Evolutionary conservation across 2,888 invertebrate species (phyloP).

Genomic region (Aquatica leii): DNA sequence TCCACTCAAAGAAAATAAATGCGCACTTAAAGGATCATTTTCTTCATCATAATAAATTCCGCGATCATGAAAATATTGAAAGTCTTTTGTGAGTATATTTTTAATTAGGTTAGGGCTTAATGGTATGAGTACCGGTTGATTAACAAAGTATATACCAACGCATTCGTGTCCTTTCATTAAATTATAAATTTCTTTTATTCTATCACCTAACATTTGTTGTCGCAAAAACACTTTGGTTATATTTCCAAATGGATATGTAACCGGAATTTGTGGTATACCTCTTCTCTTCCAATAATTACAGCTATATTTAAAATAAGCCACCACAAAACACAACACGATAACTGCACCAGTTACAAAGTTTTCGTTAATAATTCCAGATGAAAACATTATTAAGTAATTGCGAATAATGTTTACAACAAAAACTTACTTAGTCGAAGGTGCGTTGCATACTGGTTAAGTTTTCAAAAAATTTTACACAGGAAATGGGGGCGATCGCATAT

Average conservation of each 20-base stretch:
- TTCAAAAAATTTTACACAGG: too few relatives aligned
- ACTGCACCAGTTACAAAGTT: not conserved
- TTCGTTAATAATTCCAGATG: not conserved
- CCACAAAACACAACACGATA: slow-evolving; percentile 29
- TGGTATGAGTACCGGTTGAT: slow-evolving; percentile 68
- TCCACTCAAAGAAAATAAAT: slow-evolving; percentile 67
- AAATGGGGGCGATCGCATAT: too few relatives aligned
- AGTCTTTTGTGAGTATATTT: slow-evolving; percentile 68
- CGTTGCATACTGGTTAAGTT: slow-evolving; percentile 1
- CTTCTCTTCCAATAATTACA: slow-evolving; percentile 68
- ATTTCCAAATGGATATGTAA: slow-evolving; percentile 71
- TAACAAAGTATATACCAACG: slow-evolving; percentile 70
- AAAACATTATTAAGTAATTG: not conserved
- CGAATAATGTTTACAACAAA: not conserved
- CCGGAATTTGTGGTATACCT: slow-evolving; percentile 66
- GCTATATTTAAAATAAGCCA: slow-evolving; percentile 59
- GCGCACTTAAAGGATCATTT: slow-evolving; percentile 68
- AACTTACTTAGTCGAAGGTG: not conserved
- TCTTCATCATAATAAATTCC: slow-evolving; percentile 69
- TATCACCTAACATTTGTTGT: slow-evolving; percentile 68
- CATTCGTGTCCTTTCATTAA: slow-evolving; percentile 58
- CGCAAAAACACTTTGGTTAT: slow-evolving; percentile 65
- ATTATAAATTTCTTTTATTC: slow-evolving; percentile 68
- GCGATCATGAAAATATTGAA: slow-evolving; percentile 71
- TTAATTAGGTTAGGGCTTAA: slow-evolving; percentile 70